Evolutionary conservation across 2,113 vertebrate genomes (phyloP).

Genomic region (Myrmophylax atrothorax): DNA sequence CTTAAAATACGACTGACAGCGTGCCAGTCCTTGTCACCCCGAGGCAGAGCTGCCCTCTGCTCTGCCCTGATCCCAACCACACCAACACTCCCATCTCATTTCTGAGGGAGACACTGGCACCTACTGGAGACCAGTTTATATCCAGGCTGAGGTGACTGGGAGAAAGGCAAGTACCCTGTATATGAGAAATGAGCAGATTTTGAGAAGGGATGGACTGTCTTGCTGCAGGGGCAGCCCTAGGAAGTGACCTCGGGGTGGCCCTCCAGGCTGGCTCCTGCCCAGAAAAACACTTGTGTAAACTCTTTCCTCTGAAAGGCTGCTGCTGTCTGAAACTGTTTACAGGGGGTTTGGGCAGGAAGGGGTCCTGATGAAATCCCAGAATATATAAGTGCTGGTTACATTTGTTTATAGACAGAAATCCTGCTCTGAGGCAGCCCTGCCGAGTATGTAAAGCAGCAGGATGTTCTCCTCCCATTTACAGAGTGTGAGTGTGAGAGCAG

Average conservation of each 20-base stretch:
- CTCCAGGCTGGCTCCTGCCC: not conserved
- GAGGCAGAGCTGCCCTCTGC: not conserved
- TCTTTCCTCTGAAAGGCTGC: not conserved
- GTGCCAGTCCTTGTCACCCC: not conserved
- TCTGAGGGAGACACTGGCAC: constrained; percentile 39
- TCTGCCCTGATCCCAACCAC: fast-evolving
- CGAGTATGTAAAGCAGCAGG: not conserved
- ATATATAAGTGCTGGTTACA: not conserved
- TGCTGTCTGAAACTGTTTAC: not conserved
- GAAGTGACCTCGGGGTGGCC: not conserved
- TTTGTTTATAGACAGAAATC: not conserved
- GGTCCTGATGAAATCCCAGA: not conserved
- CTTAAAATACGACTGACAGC: not conserved
- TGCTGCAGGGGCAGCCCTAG: not conserved
- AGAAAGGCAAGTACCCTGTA: not conserved
- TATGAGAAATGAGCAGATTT: not conserved
- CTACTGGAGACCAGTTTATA: constrained; percentile 45
- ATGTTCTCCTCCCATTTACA: not conserved
- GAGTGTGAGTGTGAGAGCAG: not conserved
- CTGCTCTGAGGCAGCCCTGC: not conserved
- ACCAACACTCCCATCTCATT: fast-evolving
- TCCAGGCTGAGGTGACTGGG: not conserved
- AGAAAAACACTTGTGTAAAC: not conserved
- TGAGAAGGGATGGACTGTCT: not conserved
- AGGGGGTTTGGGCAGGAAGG: not conserved